Evolutionary conservation across 2,888 invertebrate genomes (phyloP), one percentile per base, ranked within the genome.

Genomic region (Cephus sareptanus): DNA sequence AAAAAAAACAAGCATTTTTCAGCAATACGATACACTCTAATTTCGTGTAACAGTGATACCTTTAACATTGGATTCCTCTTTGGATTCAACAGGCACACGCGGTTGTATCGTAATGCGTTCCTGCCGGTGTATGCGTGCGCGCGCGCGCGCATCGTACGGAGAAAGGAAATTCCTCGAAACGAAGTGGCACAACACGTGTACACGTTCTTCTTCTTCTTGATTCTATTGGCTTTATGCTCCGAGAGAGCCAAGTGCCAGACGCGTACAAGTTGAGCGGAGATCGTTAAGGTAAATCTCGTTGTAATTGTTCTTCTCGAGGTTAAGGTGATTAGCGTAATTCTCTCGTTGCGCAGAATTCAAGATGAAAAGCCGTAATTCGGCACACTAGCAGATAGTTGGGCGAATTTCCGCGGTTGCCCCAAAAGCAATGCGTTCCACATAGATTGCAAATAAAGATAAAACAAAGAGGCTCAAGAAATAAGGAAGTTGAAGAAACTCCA

Each of bases 81-180:
- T 23, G 56, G 9, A 56, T 23, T 56, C 9, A 6, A 56, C 2
- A 56, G 56, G 23, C 56, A 56, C 56, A 56, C 23, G 23, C 56
- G 9, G 23, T 56, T 6, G 56, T 56, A 56, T 56, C 23, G 23
- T 56, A 56, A 56, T 56, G 56, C 23, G 9, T 9, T 56, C 23
- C 15, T 9, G 23, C 56, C 23, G 23, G 56, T 23, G 56, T 56
- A 9, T 23, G 56, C 56, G 23, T 23, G 40, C 40, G 40, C 40
- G 13, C 40, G 13, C 35, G 40, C 40, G 56, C 71, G 71, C 71
- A 33, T 13, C 71, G 1, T 11, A 23, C 31, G 71, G 71, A 71
- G 71, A 71, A 71, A 71, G 71, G 71, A 71, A 71, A 71, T 71
- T 71, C 71, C 31, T 71, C 71, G 71, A 71, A 71, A 71, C 56